Percentiles rank a stretch among this genome's conserved stretches.
These are phyloP conservation scores for Adineta ricciae DNA, from an alignment of 2,888 invertebrate genomes.

Conservation along the genomic window DNA sequence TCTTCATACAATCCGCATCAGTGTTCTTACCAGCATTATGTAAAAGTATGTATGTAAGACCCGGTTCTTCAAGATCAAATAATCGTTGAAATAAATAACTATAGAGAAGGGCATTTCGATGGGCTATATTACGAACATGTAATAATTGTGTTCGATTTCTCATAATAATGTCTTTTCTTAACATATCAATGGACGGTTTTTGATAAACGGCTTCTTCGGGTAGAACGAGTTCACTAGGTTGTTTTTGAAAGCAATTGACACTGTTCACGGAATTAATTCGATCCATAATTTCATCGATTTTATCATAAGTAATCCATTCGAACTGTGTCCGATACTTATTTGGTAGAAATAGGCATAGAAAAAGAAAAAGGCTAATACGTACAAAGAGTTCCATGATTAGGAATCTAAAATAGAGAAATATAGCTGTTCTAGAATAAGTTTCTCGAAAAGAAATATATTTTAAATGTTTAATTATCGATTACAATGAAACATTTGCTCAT, in stretches of 20 bases:
- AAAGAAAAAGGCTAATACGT: background rate
- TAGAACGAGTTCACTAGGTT: conserved; percentile 51
- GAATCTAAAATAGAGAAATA: background rate
- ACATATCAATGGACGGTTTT: conserved; percentile 79
- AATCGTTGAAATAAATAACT: conserved; percentile 41
- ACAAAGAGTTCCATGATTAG: background rate
- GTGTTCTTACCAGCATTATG: conserved; percentile 52
- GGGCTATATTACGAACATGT: conserved; percentile 89
- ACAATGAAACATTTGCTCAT: too few relatives aligned
- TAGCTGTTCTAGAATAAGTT: too few relatives aligned
- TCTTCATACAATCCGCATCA: background rate
- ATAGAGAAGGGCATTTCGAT: conserved; percentile 87
- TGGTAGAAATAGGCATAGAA: background rate
- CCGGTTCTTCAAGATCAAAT: conserved; percentile 62
- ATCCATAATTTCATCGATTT: conserved; percentile 75
- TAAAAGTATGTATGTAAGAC: conserved; percentile 92
- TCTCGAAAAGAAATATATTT: too few relatives aligned
- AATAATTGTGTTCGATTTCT: conserved; percentile 83
- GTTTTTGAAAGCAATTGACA: conserved; percentile 80
- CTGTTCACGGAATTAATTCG: conserved; percentile 70
- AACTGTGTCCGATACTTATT: conserved; percentile 37
- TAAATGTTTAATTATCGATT: too few relatives aligned
- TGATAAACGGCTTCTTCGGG: conserved; percentile 62
- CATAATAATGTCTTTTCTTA: conserved; percentile 72
- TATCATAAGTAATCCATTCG: conserved; percentile 80